Conservation (phyloP, 2,888 invertebrate genomes). For the Timema cristinae region DNA sequence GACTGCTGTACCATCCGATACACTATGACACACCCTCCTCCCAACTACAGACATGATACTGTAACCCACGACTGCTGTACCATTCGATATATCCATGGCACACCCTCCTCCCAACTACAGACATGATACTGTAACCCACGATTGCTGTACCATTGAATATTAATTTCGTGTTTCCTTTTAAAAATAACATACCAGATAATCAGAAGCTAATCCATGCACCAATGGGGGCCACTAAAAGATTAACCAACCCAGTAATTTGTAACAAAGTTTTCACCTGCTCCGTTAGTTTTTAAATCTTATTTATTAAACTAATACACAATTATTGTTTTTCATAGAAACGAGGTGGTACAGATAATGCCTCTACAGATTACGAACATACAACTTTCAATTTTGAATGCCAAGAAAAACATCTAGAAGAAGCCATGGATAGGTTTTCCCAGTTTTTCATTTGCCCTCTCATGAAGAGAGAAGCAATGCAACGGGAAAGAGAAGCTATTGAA, state of each 20-base stretch:
- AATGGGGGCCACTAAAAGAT: no score
- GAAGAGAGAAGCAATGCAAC: slow-evolving; percentile 76
- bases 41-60: no score
- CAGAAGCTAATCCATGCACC: no score
- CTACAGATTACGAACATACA: slow-evolving; percentile 82
- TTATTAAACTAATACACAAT: background rate
- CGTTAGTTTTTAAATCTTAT: background rate
- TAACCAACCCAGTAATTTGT: background rate
- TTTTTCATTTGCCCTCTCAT: slow-evolving; percentile 84
- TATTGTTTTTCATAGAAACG: slow-evolving; percentile 53
- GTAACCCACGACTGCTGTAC: no score
- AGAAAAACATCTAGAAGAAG: slow-evolving; percentile 68
- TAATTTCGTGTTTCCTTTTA: no score
- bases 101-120: no score
- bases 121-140: no score
- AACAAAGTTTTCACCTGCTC: background rate
- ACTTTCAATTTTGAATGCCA: slow-evolving; percentile 86
- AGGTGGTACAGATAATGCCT: slow-evolving; percentile 83
- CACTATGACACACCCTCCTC: no score
- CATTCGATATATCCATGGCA: no score
- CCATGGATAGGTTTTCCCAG: slow-evolving; percentile 82
- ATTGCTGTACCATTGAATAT: no score
- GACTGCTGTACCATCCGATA: no score
- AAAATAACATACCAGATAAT: no score
- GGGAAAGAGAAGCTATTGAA: slow-evolving; percentile 84